phyloP scores from a whole-genome alignment of 1,140 invertebrate species.

The Drosophila tsacasi region DNA sequence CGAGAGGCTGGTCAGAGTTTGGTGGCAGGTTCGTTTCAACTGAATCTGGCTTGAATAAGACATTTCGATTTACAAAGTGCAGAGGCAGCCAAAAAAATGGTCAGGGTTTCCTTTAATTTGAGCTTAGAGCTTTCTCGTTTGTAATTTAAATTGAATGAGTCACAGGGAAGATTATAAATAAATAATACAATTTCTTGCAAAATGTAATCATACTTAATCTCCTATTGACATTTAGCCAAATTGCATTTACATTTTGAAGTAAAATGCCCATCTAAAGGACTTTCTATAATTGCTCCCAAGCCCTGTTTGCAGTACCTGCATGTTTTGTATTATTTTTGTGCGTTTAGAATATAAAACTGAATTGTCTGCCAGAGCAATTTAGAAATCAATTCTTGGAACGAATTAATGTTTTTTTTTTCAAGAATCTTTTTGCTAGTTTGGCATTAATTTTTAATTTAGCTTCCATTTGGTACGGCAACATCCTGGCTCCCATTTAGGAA shows the following conservation, averaged over 20 bases:
- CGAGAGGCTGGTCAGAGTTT: not conserved
- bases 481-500: constrained; percentile 27
- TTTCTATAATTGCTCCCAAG: not conserved
- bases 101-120: not conserved
- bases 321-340: not conserved
- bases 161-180: not conserved
- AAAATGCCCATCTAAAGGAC: too few species aligned
- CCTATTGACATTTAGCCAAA: not conserved
- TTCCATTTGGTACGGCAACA: constrained; percentile 32
- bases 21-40: constrained; percentile 1
- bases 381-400: not conserved
- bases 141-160: not conserved
- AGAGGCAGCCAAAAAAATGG: not conserved
- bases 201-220: too few species aligned
- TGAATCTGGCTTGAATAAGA: constrained; percentile 3
- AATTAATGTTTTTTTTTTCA: constrained; percentile 10
- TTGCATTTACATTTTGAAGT: not conserved
- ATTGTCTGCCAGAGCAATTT: not conserved
- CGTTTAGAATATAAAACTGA: not conserved
- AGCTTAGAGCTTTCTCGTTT: not conserved
- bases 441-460: constrained; percentile 70
- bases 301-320: not conserved
- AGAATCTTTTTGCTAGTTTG: constrained; percentile 45
- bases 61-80: constrained; percentile 5
- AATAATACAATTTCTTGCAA: not conserved